phyloP scores from a whole-genome alignment of 2,113 vertebrate genomes.

The Prunella fulvescens region DNA sequence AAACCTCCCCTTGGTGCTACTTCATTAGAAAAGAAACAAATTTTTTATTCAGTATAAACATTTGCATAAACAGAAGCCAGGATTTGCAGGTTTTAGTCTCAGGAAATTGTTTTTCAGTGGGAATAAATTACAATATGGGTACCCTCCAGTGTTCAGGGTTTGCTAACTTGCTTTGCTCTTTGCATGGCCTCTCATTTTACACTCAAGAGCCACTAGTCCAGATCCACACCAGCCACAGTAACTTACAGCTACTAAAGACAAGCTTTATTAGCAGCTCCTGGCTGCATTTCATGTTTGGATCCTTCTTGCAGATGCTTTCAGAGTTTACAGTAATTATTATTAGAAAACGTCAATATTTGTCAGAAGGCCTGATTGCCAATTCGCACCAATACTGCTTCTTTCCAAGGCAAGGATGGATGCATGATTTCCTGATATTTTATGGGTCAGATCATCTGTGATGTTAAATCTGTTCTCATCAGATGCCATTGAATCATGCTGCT shows the following conservation, averaged over 20 bases:
- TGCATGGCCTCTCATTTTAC: rapidly evolving
- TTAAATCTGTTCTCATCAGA: neutral
- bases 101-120: neutral
- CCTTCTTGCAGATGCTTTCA: neutral
- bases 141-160: neutral
- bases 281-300: neutral
- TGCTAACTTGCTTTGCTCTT: neutral
- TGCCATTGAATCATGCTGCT: neutral
- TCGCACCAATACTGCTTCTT: neutral
- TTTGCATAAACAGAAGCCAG: neutral
- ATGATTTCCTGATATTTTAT: neutral
- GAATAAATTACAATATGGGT: neutral
- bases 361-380: neutral
- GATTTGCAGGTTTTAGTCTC: neutral
- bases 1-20: too few relatives aligned
- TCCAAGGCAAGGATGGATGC: neutral
- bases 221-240: neutral
- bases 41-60: neutral
- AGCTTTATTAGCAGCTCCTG: neutral
- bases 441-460: neutral
- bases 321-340: neutral
- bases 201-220: neutral
- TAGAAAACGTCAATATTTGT: neutral
- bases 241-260: neutral
- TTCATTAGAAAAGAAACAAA: neutral